Conservation (phyloP, 2,888 invertebrate genomes). For the Limenitis camilla region DNA sequence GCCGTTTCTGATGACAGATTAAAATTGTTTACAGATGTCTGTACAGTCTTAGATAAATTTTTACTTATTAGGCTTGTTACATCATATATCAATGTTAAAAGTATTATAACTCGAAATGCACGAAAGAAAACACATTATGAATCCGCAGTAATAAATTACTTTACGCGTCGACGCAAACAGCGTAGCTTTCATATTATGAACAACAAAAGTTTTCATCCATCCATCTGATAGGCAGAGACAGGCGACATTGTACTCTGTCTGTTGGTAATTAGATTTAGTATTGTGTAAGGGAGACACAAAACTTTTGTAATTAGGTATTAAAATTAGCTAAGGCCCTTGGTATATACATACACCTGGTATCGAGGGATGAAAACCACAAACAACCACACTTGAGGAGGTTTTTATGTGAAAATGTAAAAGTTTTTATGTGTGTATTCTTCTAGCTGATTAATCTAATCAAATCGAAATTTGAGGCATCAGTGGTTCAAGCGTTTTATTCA, state of each 20-base stretch:
- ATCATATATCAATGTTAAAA: slow-evolving; percentile 8
- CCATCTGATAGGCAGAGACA: neutral
- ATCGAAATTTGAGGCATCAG: too few species aligned
- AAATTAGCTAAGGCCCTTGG: neutral
- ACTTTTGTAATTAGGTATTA: neutral
- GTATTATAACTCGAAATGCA: slow-evolving; percentile 7
- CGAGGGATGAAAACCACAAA: neutral
- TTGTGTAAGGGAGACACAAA: neutral
- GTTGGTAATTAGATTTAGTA: neutral
- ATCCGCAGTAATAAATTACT: slow-evolving; percentile 9
- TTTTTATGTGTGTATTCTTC: too few species aligned
- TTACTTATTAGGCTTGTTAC: neutral
- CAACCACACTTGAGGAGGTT: too few species aligned
- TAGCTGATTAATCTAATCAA: too few species aligned
- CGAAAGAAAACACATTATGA: slow-evolving; percentile 8
- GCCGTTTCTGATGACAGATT: too few species aligned
- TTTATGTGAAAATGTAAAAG: too few species aligned
- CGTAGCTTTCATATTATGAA: slow-evolving; percentile 4
- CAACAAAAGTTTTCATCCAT: slow-evolving; percentile 5
- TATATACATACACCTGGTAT: neutral
- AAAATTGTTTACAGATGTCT: neutral
- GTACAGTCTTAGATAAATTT: neutral
- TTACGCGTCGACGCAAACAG: slow-evolving; percentile 7
- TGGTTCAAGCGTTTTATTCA: too few species aligned
- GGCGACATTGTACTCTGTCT: neutral